These are phyloP conservation scores for Ginglymostoma cirratum DNA, from an alignment of 2,113 vertebrate species.

Conservation along the genomic window DNA sequence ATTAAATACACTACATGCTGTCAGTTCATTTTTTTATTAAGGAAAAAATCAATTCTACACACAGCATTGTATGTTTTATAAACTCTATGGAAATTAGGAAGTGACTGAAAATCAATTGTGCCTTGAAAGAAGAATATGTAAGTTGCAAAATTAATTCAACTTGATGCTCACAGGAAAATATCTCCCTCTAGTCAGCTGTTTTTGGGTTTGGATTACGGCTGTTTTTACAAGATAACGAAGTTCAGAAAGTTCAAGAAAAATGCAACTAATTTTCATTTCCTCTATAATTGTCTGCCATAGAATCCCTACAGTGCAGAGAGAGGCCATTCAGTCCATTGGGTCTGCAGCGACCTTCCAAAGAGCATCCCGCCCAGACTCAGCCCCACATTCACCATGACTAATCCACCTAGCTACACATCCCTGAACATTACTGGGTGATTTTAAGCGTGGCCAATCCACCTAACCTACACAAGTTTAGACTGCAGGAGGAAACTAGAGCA, in stretches of 20 bases:
- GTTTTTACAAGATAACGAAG: conserved; percentile 50
- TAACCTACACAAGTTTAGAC: too few species aligned
- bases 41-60: conserved; percentile 47
- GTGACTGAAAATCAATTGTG: conserved; percentile 60
- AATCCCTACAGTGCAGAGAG: neutral
- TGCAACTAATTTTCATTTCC: conserved; percentile 44
- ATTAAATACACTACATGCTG: conserved; percentile 25
- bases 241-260: conserved; percentile 41
- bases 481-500: too few species aligned
- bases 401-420: too few species aligned
- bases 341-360: too few species aligned
- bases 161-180: conserved; percentile 55
- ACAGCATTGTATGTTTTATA: conserved; percentile 50
- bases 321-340: too few species aligned
- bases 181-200: conserved; percentile 52
- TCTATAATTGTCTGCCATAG: conserved; percentile 34
- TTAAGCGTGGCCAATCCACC: too few species aligned
- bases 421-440: too few species aligned
- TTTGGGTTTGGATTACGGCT: conserved; percentile 52
- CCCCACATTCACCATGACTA: too few species aligned
- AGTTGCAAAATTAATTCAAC: conserved; percentile 50
- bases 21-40: conserved; percentile 22
- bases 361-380: too few species aligned
- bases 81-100: conserved; percentile 51
- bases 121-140: conserved; percentile 48